Evolutionary conservation across 2,797 vertebrate species (phyloP).

Genomic region (Eulemur rubriventer): DNA sequence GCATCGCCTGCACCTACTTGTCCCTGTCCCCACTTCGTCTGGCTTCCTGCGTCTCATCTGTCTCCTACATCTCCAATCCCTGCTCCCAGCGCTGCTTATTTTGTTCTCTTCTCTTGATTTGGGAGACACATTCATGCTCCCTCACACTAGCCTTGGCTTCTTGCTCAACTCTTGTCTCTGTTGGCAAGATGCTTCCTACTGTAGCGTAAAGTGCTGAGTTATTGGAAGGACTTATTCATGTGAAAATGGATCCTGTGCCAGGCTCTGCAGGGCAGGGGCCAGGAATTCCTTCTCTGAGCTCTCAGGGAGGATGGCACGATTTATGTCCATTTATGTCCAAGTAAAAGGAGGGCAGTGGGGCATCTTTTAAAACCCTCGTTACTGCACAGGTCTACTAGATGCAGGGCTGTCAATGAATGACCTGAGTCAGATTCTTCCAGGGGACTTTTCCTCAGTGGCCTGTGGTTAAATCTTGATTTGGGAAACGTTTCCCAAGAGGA

Average conservation of each 20-base stretch:
- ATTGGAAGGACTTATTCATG: background rate
- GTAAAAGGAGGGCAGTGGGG: too few species aligned
- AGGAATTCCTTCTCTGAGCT: background rate
- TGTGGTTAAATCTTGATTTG: background rate
- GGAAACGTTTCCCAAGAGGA: background rate
- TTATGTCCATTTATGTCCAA: background rate
- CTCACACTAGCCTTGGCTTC: background rate
- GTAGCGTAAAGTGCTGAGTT: background rate
- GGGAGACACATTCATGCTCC: background rate
- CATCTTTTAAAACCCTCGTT: background rate
- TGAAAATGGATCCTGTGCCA: background rate
- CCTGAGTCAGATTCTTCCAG: background rate
- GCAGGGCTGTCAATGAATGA: background rate
- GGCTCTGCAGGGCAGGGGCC: background rate
- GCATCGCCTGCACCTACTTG: background rate
- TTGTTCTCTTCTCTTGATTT: background rate
- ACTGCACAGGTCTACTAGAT: background rate
- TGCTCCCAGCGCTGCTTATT: background rate
- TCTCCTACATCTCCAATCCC: background rate
- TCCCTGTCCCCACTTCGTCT: background rate
- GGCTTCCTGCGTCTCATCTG: background rate
- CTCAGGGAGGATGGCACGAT: background rate
- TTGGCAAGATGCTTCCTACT: background rate
- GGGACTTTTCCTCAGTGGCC: background rate
- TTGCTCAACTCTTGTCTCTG: background rate